These are phyloP conservation scores for Tragulus kanchil DNA, from an alignment of 2,113 vertebrate genomes.

Conservation along the genomic window DNA sequence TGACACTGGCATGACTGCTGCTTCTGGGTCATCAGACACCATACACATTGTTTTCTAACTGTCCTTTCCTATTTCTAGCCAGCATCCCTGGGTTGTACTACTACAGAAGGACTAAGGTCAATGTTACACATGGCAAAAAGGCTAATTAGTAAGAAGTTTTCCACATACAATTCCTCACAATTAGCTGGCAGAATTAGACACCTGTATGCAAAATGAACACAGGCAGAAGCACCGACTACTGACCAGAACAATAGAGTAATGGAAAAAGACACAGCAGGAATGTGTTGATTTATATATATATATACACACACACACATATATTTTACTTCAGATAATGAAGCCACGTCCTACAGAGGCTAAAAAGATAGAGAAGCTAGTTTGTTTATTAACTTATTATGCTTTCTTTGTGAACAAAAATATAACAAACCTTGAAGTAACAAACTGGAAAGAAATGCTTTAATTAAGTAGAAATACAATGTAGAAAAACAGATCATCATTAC, in stretches of 20 bases:
- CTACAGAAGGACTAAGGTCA: neutral
- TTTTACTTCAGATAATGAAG: slow-evolving; percentile 57
- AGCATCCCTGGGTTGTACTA: neutral
- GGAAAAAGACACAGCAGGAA: slow-evolving; percentile 32
- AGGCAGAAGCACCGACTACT: neutral
- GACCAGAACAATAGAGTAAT: slow-evolving; percentile 36
- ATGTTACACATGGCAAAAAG: neutral
- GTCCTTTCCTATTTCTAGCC: neutral
- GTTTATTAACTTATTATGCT: slow-evolving; percentile 4
- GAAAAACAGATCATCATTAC: neutral
- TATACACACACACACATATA: neutral
- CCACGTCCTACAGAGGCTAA: neutral
- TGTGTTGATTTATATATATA: neutral
- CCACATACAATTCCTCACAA: neutral
- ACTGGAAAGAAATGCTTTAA: neutral
- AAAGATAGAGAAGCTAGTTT: neutral
- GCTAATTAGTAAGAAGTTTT: neutral
- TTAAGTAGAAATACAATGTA: neutral
- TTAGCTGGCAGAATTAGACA: neutral
- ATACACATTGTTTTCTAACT: neutral
- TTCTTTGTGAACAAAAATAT: slow-evolving; percentile 47
- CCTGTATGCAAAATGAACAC: neutral
- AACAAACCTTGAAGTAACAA: slow-evolving; percentile 26
- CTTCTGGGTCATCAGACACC: neutral
- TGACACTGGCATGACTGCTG: neutral